Evolutionary conservation across 2,797 vertebrate genomes (phyloP).

Genomic region (Lerista edwardsae): DNA sequence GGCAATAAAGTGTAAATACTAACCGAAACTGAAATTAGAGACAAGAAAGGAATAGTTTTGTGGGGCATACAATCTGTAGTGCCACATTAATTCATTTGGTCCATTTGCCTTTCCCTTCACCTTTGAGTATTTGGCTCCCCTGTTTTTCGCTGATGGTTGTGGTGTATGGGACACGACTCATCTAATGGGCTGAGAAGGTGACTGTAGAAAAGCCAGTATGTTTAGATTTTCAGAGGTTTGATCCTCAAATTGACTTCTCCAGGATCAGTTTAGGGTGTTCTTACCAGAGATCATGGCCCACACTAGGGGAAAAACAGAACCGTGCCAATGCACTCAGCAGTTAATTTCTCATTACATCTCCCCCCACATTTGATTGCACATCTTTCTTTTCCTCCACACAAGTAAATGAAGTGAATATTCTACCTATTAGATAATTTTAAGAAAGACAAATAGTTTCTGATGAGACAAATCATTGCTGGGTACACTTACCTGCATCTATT

Average conservation of each 20-base stretch:
- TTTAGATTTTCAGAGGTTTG: slow-evolving; percentile 53
- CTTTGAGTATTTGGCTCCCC: neutral
- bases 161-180: slow-evolving; percentile 24
- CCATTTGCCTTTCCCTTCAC: slow-evolving; percentile 39
- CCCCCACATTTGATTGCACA: neutral
- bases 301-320: too few relatives aligned
- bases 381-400: neutral
- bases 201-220: slow-evolving; percentile 59
- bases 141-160: slow-evolving; percentile 53
- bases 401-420: neutral
- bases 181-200: neutral
- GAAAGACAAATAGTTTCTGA: neutral
- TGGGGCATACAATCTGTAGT: slow-evolving; percentile 39
- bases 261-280: too few relatives aligned
- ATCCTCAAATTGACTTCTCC: neutral
- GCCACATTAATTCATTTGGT: slow-evolving; percentile 50
- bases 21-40: slow-evolving; percentile 50
- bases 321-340: neutral
- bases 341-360: neutral
- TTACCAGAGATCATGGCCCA: neutral
- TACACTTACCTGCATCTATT: too few relatives aligned
- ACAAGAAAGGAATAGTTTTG: slow-evolving; percentile 38
- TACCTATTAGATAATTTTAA: neutral
- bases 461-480: too few relatives aligned
- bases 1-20: slow-evolving; percentile 49